Evolutionary conservation across 2,113 vertebrate genomes (phyloP), one percentile per base, ranked within the genome.

Genomic region (Clupea harengus): DNA sequence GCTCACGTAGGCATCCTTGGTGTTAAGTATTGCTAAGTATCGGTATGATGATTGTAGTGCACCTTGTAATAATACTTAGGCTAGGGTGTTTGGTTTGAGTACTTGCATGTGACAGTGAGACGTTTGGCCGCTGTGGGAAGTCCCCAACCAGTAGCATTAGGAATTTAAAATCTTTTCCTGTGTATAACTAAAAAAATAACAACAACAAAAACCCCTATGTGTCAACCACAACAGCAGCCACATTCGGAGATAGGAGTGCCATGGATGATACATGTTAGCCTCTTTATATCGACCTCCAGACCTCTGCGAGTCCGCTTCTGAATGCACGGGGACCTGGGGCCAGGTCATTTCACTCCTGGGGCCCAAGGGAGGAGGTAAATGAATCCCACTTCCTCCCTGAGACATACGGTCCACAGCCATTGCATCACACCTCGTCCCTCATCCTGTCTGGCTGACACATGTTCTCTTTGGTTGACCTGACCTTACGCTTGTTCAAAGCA

Each of bases 391-490:
- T 67, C n/a, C n/a, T 25, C n/a, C 3, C 64, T 28, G 25, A 67
- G n/a, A 67, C 64, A 28, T n/a, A 1, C 57, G 13, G 64, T 15
- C 64, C 2, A 3, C 64, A 25, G n/a, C 64, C 2, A 9, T 44
- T 78, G 28, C 72, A 78, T 78, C 28, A 44, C 28, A 4, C 10
- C 72, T 78, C 72, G 39, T 6, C 39, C 32, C 28, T 11, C 72
- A 78, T 78, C 72, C 72, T 78, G 72, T 78, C 72, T 78, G 72
- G 11, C 72, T 78, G 72, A 78, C 72, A 78, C 32, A 32, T 78
- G 28, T 78, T 78, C 72, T 15, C 25, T 39, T 5, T 78, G 72
- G 25, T 25, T 32, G 64, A 5, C 32, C 72, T 39, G 28, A 39
- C 72, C 72, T 32, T 15, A 78, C 4, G 28, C 28, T 78, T 78